Evolutionary conservation across 2,888 invertebrate genomes (phyloP), one percentile per base, ranked within the genome.

Genomic region (Limnephilus rhombicus): DNA sequence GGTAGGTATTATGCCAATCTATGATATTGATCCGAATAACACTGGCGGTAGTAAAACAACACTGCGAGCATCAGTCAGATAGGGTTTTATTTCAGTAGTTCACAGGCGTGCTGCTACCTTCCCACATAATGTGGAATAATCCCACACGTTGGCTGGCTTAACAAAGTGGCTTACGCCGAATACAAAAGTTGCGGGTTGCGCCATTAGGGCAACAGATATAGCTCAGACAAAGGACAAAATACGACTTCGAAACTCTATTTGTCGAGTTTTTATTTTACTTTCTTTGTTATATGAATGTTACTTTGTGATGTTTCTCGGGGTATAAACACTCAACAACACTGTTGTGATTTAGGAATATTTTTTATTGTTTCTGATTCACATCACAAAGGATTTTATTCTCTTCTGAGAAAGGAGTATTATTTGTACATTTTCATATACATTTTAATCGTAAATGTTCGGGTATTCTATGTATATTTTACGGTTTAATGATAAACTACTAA

Each of bases 251-350:
- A 83, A 83, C 18, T 83, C 83, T 83, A 15, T 37, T 83, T 83
- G 83, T 83, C 83, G 37, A 31, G 18, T 83, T 31, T 83, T 31
- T 83, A 83, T 31, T 83, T 34, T 83, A 83, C 83, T 83, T 83
- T 83, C 18, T 83, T 83, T 34, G 29, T 83, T 34, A 82, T 31
- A 82, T 24, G 24, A 68, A 18, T 83, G 83, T 83, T 83, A 13
- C 83, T 83, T 83, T 83, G 29, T 37, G 31, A 83, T 34, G 18
- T 68, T 68, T 0, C 24, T 68, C 53, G 53, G 7, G 24, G 24
- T 18, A 68, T 68, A 68, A 68, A 68, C 53, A 68, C 53, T 68
- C 53, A 68, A 68, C 53, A 68, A 68, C 53, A 18, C 7, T 68
- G 53, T 68, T 68, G 53, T 68, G 53, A 68, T 68, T 68, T 68